A percentile compares a stretch with the other conserved stretches of the same genome.
These are phyloP conservation scores for Morphnarchus princeps DNA, from an alignment of 2,113 vertebrate species.

Conservation along the genomic window DNA sequence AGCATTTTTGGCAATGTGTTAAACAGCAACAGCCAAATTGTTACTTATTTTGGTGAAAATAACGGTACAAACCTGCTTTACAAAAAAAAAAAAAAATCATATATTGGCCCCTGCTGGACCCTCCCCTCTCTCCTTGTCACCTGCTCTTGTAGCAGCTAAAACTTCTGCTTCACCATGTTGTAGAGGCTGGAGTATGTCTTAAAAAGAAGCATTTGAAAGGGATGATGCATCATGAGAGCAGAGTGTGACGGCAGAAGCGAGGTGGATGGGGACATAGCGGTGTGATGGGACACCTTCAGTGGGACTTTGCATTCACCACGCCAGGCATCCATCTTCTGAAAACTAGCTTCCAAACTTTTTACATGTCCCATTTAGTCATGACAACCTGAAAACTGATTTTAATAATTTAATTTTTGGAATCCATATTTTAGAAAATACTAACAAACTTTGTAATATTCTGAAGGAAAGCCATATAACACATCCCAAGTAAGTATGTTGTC, in stretches of 20 bases:
- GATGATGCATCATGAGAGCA: background rate
- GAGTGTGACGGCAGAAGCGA: background rate
- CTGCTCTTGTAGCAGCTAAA: background rate
- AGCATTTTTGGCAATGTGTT: background rate
- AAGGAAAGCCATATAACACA: background rate
- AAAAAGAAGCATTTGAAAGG: background rate
- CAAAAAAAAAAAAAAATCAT: background rate
- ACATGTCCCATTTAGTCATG: background rate
- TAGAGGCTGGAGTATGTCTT: background rate
- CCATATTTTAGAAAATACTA: background rate
- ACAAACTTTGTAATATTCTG: background rate
- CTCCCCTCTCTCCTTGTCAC: background rate
- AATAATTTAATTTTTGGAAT: background rate
- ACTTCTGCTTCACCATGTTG: background rate
- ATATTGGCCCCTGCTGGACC: background rate
- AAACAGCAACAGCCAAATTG: background rate
- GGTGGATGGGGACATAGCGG: background rate
- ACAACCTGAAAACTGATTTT: background rate
- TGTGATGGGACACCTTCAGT: background rate
- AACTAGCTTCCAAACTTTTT: background rate
- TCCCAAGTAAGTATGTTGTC: background rate
- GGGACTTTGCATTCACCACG: background rate
- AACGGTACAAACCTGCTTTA: background rate
- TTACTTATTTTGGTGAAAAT: background rate
- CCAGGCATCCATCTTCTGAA: background rate